Conservation (phyloP, 2,888 invertebrate species). For the Polyploca ridens region DNA sequence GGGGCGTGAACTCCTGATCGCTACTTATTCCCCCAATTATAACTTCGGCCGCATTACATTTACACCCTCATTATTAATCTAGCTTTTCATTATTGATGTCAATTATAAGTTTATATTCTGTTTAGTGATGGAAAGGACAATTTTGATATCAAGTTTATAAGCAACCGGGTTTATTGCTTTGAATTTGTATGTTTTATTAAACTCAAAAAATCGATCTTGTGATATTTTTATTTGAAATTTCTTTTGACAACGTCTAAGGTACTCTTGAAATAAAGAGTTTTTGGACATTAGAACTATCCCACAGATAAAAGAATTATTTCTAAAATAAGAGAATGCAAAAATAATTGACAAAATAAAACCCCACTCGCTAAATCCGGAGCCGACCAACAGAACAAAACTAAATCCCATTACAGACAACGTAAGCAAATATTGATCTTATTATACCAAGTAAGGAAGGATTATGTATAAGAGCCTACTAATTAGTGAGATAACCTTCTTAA, state of each 20-base stretch:
- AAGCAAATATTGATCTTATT: slow-evolving; percentile 64
- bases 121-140: not conserved
- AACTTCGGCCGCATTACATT: slow-evolving; percentile 60
- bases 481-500: slow-evolving; percentile 72
- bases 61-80: slow-evolving; percentile 23
- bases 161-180: not conserved
- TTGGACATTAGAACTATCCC: not conserved
- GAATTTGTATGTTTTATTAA: no score
- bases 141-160: not conserved
- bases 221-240: not conserved
- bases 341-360: slow-evolving; percentile 13
- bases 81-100: slow-evolving; percentile 6
- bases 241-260: not conserved
- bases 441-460: slow-evolving; percentile 64
- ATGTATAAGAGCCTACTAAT: slow-evolving; percentile 75
- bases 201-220: no score
- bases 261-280: not conserved
- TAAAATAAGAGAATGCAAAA: not conserved
- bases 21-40: slow-evolving; percentile 71
- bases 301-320: no score
- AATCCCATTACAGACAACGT: slow-evolving; percentile 42
- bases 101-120: not conserved
- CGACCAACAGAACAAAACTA: slow-evolving; percentile 19
- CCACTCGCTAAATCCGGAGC: slow-evolving; percentile 28
- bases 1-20: slow-evolving; percentile 61